phyloP scores from a whole-genome alignment of 2,797 vertebrate species.

The Erethizon dorsatum region DNA sequence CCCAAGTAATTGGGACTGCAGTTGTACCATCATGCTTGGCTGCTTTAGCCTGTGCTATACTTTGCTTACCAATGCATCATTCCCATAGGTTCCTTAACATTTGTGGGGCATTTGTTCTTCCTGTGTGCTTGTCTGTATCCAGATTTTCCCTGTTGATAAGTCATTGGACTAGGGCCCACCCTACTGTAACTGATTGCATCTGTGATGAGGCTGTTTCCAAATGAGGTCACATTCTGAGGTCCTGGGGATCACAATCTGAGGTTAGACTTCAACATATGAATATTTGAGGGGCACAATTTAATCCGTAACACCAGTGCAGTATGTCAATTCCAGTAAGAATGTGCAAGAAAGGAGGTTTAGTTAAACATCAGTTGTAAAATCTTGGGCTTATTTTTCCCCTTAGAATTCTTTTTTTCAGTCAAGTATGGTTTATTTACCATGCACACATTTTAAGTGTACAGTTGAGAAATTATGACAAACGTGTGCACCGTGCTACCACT shows the following conservation, averaged over 20 bases:
- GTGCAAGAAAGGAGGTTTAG: neutral
- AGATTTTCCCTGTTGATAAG: neutral
- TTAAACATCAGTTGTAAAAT: neutral
- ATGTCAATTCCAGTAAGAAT: neutral
- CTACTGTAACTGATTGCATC: neutral
- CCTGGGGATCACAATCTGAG: neutral
- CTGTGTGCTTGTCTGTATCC: neutral
- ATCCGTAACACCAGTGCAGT: neutral
- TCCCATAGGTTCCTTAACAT: neutral
- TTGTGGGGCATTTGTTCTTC: rapidly evolving
- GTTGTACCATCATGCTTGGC: neutral
- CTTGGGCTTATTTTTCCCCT: neutral
- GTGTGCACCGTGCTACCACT: neutral
- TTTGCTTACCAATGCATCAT: neutral
- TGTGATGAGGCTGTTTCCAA: neutral
- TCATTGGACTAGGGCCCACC: neutral
- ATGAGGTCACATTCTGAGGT: neutral
- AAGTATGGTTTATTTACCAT: neutral
- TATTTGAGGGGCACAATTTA: neutral
- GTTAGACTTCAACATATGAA: neutral
- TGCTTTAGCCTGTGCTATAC: neutral
- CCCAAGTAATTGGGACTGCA: neutral
- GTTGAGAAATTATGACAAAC: conserved; percentile 10
- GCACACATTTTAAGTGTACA: neutral
- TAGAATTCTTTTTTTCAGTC: neutral